Base-by-base conservation (phyloP, 2,888 invertebrate genomes). In the Schrankia costaestrigalis region DNA sequence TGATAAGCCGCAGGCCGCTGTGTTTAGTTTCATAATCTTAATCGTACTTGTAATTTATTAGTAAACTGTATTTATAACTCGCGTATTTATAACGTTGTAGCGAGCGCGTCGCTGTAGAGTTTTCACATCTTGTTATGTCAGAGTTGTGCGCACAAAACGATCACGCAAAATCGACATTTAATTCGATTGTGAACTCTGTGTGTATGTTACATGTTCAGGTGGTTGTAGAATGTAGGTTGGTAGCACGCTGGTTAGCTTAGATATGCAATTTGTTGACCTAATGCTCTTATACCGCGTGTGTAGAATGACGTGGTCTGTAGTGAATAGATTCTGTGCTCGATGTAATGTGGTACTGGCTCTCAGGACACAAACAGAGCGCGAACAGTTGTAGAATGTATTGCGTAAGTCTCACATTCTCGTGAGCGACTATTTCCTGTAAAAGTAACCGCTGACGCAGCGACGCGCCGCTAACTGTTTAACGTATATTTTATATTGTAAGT, bases 111-210 rank as follows among this genome's bases (percentile, higher is more conserved):
- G 72, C 58, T 77, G 71, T 58, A 41, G 79, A 78, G 85, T 83
- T 81, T 80, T 76, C 75, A 65, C 55, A 78, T 75, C 65, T 59
- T 61, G 62, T 70, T 71, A 74, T 84, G 86, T 86, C 72, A 60
- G 83, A 86, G 85, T 86, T 86, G 85, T 84, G 66, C 70, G 86
- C 86, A 86, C 86, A 86, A 86, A 79, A 58, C 48, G 51, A 63
- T 60, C 51, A 73, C 70, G 67, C 85, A 85, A 86, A 84, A 75
- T 85, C 85, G 83, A 82, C 85, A 80, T 81, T 67, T 56, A 39
- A 54, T 63, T 72, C 57, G 78, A 75, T 68, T 57, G 79, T 80
- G 83, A 83, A 70, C 85, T 86, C 77, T 53, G 43, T 39, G 46
- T 38, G 45, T 51, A 31, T 40, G 39, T 35, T 35, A 35, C 37